Conservation (phyloP, 2,888 invertebrate genomes). For the Schizaphis graminum region DNA sequence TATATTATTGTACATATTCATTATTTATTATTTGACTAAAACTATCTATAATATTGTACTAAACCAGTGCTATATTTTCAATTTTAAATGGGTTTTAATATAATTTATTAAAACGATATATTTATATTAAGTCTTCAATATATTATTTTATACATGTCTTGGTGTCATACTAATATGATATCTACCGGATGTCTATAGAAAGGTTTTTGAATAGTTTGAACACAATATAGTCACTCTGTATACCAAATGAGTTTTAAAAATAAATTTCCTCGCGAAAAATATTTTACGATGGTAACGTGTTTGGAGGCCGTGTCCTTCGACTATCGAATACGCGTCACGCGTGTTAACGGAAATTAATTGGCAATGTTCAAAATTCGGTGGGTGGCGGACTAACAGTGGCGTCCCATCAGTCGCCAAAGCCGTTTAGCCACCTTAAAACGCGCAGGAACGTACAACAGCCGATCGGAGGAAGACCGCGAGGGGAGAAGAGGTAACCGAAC, state of each 20-base stretch:
- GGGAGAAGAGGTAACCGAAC: background rate
- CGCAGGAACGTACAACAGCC: background rate
- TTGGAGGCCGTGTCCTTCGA: constrained; percentile 3
- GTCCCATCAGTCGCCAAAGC: background rate
- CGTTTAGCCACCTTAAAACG: background rate
- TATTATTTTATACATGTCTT: background rate
- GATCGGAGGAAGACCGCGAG: background rate
- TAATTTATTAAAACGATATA: background rate
- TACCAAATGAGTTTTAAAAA: background rate
- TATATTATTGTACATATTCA: background rate
- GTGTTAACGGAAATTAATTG: constrained; percentile 5
- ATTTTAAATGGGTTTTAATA: background rate
- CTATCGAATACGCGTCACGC: background rate
- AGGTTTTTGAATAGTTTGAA: background rate
- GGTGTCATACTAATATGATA: background rate
- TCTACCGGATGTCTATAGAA: background rate
- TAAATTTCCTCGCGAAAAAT: background rate
- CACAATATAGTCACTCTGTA: background rate
- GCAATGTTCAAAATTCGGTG: background rate
- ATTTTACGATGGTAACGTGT: background rate
- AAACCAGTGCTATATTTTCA: background rate
- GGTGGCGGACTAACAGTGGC: background rate
- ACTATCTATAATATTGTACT: background rate
- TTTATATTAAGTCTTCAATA: background rate
- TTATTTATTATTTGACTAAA: background rate